Conservation (phyloP, 2,888 invertebrate species). For the Diaprepes abbreviatus region DNA sequence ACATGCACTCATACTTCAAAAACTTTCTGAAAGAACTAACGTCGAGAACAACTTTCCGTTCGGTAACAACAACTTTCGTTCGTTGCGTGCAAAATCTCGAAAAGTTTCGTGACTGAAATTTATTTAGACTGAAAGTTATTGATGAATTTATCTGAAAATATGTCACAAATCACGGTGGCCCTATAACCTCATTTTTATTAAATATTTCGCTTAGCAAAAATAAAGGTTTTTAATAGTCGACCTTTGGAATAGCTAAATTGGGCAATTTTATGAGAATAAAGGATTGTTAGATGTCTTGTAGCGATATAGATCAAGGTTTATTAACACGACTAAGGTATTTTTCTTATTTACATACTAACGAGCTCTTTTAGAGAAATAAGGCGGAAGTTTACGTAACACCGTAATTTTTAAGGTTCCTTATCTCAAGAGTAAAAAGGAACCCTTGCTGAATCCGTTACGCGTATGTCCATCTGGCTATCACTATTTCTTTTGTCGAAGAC, state of each 20-base stretch:
- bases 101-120: slow-evolving; percentile 48
- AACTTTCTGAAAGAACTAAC: slow-evolving; percentile 38
- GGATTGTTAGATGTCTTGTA: too few species aligned
- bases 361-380: too few species aligned
- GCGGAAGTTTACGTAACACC: too few species aligned
- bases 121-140: slow-evolving; percentile 42
- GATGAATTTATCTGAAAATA: slow-evolving; percentile 49
- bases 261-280: too few species aligned
- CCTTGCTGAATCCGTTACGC: too few species aligned
- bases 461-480: too few species aligned
- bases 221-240: background rate
- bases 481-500: too few species aligned
- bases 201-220: background rate
- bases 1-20: slow-evolving; percentile 34
- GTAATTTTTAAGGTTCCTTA: too few species aligned
- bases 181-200: slow-evolving; percentile 33
- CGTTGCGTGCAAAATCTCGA: slow-evolving; percentile 46
- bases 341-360: background rate
- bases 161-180: slow-evolving; percentile 37
- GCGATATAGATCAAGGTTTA: too few species aligned
- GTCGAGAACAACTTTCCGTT: slow-evolving; percentile 19
- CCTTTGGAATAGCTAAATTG: too few species aligned
- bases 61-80: slow-evolving; percentile 23
- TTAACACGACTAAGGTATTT: background rate
- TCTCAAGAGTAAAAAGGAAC: too few species aligned